Percentiles rank a stretch among this genome's conserved stretches.
phyloP scores from a whole-genome alignment of 2,113 vertebrate species.

The Gadus chalcogrammus region DNA sequence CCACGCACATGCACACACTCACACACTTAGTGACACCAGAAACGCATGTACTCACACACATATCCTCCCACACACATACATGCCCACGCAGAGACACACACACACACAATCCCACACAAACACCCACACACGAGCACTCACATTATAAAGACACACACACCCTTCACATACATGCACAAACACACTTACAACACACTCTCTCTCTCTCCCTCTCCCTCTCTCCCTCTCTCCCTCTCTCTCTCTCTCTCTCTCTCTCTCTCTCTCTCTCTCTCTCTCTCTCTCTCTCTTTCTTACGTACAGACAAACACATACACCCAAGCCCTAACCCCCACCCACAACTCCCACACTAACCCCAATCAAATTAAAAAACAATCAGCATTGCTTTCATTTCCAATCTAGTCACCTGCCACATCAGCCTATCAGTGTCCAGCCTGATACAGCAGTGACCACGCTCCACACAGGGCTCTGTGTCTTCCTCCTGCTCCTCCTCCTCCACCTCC shows the following conservation, averaged over 20 bases:
- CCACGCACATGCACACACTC: constrained; percentile 9
- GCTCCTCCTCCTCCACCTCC: too few species aligned
- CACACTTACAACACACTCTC: not conserved
- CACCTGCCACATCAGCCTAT: constrained; percentile 72
- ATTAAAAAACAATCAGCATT: constrained; percentile 78
- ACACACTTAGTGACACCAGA: not conserved
- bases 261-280: too few species aligned
- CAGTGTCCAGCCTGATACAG: constrained; percentile 72
- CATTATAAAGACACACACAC: not conserved
- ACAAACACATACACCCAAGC: not conserved
- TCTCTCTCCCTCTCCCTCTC: too few species aligned
- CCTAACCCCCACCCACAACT: not conserved
- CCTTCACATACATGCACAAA: not conserved
- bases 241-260: too few species aligned
- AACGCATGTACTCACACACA: constrained; percentile 7
- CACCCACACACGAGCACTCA: not conserved
- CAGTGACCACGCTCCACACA: constrained; percentile 65
- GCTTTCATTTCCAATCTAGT: constrained; percentile 78
- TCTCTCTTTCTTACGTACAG: not conserved
- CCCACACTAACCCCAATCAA: constrained; percentile 56
- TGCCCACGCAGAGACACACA: constrained; percentile 5
- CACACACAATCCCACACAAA: constrained; percentile 21
- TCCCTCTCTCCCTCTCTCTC: too few species aligned
- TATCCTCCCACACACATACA: constrained; percentile 3
- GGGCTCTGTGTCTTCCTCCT: constrained; percentile 58